phyloP scores from a whole-genome alignment of 2,113 vertebrate species.

The Coregonus clupeaformis region DNA sequence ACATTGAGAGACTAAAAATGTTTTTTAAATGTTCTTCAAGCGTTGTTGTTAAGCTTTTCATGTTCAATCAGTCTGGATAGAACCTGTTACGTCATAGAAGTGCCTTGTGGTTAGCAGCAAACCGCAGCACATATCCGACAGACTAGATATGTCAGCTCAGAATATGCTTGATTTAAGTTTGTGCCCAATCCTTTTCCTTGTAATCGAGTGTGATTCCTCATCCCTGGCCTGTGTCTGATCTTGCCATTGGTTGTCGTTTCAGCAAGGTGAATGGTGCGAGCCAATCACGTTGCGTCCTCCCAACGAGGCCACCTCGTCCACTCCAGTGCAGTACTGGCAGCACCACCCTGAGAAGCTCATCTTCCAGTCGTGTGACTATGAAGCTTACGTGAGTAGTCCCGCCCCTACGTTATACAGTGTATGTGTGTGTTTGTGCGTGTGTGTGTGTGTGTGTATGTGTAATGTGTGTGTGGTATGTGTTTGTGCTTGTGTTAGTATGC shows the following conservation, averaged over 20 bases:
- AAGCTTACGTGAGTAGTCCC: conserved; percentile 95
- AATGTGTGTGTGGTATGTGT: no score
- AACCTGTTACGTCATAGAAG: conserved; percentile 18
- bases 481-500: neutral
- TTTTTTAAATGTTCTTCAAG: conserved; percentile 26
- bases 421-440: conserved; percentile 2
- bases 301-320: conserved; percentile 96
- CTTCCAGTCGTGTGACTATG: conserved; percentile 98
- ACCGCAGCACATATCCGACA: conserved; percentile 6
- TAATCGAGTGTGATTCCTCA: conserved; percentile 10
- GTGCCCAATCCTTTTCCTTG: neutral
- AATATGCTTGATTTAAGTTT: conserved; percentile 1
- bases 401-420: neutral
- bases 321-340: conserved; percentile 98
- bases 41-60: conserved; percentile 13
- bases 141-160: conserved; percentile 19
- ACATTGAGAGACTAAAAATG: neutral
- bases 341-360: conserved; percentile 99
- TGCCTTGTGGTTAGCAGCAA: neutral
- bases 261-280: conserved; percentile 99
- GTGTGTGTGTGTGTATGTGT: neutral
- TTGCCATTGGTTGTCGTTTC: conserved; percentile 68
- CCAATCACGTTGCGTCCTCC: conserved; percentile 96
- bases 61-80: conserved; percentile 14
- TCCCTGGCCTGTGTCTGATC: conserved; percentile 19